These are phyloP conservation scores for Hydrolagus affinis DNA, from an alignment of 2,113 vertebrate species.

Conservation along the genomic window DNA sequence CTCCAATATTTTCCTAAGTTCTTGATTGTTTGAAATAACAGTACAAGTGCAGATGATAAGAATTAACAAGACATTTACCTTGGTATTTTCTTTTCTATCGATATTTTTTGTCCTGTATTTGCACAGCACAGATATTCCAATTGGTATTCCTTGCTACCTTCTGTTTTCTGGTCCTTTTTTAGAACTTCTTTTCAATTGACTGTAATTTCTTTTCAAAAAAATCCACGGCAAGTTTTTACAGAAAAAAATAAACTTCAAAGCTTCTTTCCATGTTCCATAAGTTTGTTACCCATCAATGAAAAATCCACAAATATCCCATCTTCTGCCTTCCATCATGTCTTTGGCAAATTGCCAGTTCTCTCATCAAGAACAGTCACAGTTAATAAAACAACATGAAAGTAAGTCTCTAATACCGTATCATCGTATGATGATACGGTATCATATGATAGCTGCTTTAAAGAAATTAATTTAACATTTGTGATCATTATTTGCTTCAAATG, in stretches of 20 bases:
- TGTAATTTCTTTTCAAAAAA: neutral
- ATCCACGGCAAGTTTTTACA: neutral
- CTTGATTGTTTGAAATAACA: too few relatives aligned
- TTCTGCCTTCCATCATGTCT: neutral
- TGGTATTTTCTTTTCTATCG: too few relatives aligned
- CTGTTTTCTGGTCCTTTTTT: too few relatives aligned
- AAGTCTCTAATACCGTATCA: neutral
- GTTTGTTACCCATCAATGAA: neutral
- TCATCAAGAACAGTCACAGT: neutral
- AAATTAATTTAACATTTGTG: neutral
- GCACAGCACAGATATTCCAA: too few relatives aligned
- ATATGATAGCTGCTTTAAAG: neutral
- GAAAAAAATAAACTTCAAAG: constrained; percentile 1
- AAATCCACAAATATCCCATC: neutral
- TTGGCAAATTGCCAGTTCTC: neutral
- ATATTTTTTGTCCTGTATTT: too few relatives aligned
- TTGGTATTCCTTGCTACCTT: too few relatives aligned
- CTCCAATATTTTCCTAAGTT: too few relatives aligned
- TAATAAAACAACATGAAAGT: neutral
- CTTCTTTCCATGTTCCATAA: neutral
- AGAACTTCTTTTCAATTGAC: neutral
- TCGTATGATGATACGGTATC: too few relatives aligned
- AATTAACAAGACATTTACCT: too few relatives aligned
- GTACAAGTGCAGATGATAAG: too few relatives aligned
- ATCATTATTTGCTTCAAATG: neutral